These are phyloP conservation scores for Phthorimaea operculella DNA, from an alignment of 1,140 invertebrate genomes.

Conservation along the genomic window DNA sequence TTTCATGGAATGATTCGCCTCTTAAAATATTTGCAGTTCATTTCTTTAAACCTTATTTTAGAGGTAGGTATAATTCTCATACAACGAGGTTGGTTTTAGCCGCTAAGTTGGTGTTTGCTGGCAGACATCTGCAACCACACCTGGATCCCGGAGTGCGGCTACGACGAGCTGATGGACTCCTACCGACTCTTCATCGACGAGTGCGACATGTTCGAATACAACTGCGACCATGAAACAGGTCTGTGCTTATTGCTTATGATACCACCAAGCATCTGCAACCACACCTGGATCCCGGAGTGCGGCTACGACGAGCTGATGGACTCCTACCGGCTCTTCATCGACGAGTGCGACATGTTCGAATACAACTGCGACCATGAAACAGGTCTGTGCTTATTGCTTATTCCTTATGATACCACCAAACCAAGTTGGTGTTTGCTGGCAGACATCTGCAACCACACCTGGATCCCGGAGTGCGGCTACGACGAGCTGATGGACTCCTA, in stretches of 20 bases:
- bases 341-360: constrained; percentile 40
- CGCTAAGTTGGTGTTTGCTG: constrained; percentile 24
- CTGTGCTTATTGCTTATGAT: too few relatives aligned
- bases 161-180: constrained; percentile 11
- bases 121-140: constrained; percentile 41
- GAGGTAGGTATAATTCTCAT: too few relatives aligned
- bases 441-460: constrained; percentile 39
- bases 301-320: constrained; percentile 16
- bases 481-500: constrained; percentile 11
- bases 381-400: too few relatives aligned
- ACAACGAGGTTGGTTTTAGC: constrained; percentile 16
- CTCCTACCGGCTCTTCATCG: constrained; percentile 26
- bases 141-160: constrained; percentile 27
- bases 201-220: constrained; percentile 41
- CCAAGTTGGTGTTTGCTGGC: constrained; percentile 26
- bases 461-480: constrained; percentile 26
- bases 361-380: constrained; percentile 32
- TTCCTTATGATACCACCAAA: too few relatives aligned
- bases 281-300: constrained; percentile 33
- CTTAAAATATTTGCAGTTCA: too few relatives aligned
- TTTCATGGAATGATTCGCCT: too few relatives aligned
- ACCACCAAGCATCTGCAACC: constrained; percentile 40
- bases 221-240: constrained; percentile 25
- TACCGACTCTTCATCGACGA: constrained; percentile 33
- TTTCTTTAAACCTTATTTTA: too few relatives aligned